phyloP scores from a whole-genome alignment of 2,888 invertebrate genomes.

The Cryptophagus acutangulus region DNA sequence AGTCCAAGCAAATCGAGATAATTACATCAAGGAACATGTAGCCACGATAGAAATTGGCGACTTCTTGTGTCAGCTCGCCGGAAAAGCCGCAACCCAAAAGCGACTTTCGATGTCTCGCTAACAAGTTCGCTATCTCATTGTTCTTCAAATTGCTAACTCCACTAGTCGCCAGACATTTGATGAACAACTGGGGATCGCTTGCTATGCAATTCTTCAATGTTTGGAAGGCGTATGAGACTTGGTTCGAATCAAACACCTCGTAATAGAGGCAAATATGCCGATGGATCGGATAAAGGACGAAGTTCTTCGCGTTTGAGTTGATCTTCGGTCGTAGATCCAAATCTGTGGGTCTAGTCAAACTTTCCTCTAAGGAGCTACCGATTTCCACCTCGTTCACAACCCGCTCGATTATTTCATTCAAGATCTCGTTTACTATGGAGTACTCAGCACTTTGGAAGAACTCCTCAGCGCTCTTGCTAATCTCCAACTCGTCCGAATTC shows the following conservation, averaged over 20 bases:
- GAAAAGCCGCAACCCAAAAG: slow-evolving; percentile 68
- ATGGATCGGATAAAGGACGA: slow-evolving; percentile 67
- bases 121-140: slow-evolving; percentile 55
- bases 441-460: slow-evolving; percentile 55
- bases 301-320: slow-evolving; percentile 34
- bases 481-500: slow-evolving; percentile 48
- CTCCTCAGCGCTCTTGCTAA: slow-evolving; percentile 62
- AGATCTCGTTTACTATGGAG: slow-evolving; percentile 53
- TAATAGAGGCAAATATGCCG: slow-evolving; percentile 79
- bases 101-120: slow-evolving; percentile 74
- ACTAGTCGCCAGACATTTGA: slow-evolving; percentile 72
- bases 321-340: slow-evolving; percentile 36
- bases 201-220: slow-evolving; percentile 68
- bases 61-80: slow-evolving; percentile 60
- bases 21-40: slow-evolving; percentile 79
- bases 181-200: slow-evolving; percentile 66
- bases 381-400: slow-evolving; percentile 38
- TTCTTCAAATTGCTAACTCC: slow-evolving; percentile 56
- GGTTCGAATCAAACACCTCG: slow-evolving; percentile 70
- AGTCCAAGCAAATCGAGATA: slow-evolving; percentile 71
- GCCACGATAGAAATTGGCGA: slow-evolving; percentile 64
- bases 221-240: slow-evolving; percentile 68
- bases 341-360: slow-evolving; percentile 31
- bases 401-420: slow-evolving; percentile 56
- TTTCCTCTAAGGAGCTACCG: slow-evolving; percentile 1